Evolutionary conservation across 53 echinoderm and acorn worm genomes (phyloP).

Genomic region (Holothuria scabra): DNA sequence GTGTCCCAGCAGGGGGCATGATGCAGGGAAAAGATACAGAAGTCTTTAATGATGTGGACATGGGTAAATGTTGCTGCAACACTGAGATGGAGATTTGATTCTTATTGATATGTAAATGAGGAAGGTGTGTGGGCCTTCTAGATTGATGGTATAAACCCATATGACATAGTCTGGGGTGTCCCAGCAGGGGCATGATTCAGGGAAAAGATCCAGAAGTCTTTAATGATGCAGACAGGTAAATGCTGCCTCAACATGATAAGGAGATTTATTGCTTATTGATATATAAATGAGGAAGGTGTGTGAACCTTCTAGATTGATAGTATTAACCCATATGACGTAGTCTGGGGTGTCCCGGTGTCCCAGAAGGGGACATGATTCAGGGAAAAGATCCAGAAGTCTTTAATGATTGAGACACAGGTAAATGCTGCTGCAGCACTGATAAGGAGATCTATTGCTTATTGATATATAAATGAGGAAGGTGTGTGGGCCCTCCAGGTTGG

Average conservation of each 20-base stretch:
- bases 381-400: constrained; percentile 8
- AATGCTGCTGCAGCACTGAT: not conserved
- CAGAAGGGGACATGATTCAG: constrained; percentile 17
- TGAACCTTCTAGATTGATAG: constrained; percentile 74
- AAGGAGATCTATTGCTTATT: too few species aligned
- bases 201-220: constrained; percentile 1
- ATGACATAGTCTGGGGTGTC: constrained; percentile 36
- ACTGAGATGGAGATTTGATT: too few species aligned
- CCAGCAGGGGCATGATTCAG: constrained; percentile 13
- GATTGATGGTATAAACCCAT: constrained; percentile 65
- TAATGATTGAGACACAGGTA: constrained; percentile 29
- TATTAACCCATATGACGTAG: constrained; percentile 33
- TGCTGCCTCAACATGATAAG: too few species aligned
- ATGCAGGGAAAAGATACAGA: constrained; percentile 24
- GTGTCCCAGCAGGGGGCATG: constrained; percentile 22
- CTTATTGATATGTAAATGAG: too few species aligned
- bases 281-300: too few species aligned
- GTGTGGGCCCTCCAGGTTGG: constrained; percentile 65
- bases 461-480: too few species aligned
- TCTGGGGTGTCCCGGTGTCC: constrained; percentile 25
- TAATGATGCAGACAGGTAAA: constrained; percentile 25
- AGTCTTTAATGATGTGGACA: constrained; percentile 7
- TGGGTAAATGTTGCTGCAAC: not conserved
- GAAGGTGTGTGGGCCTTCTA: constrained; percentile 47
- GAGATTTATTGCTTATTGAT: too few species aligned